Percentiles rank a stretch among this genome's conserved stretches.
Conservation (phyloP, 2,113 vertebrate genomes). For the Ammospiza caudacuta region DNA sequence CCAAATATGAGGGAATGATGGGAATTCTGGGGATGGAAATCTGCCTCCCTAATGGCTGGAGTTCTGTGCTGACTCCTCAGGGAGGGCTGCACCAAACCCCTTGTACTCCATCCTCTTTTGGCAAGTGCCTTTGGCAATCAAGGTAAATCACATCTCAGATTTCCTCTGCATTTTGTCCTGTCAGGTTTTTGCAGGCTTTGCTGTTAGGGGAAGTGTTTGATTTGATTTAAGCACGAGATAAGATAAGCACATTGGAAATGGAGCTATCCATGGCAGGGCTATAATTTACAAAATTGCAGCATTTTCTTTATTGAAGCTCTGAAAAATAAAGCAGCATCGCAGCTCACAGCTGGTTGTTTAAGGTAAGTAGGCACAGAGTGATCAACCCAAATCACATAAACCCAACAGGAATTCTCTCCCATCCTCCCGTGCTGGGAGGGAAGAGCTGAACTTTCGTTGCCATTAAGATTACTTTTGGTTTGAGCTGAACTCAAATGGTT, state of each 20-base stretch:
- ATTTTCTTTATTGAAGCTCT: background rate
- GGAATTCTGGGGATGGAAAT: background rate
- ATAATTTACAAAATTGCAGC: background rate
- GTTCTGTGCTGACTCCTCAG: background rate
- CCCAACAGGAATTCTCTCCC: background rate
- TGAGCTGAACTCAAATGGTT: background rate
- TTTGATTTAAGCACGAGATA: background rate
- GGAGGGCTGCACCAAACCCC: background rate
- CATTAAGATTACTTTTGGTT: background rate
- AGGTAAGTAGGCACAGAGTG: background rate
- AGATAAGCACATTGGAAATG: background rate
- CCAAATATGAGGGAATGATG: background rate
- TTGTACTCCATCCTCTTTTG: rapidly evolving
- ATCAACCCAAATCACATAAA: background rate
- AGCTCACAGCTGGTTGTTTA: background rate
- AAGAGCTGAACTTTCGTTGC: background rate
- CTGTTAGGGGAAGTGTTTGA: background rate
- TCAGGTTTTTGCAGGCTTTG: background rate
- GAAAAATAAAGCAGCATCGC: background rate
- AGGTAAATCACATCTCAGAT: background rate
- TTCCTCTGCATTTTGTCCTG: background rate
- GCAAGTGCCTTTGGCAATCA: background rate
- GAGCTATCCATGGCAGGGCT: background rate
- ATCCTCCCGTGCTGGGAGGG: background rate
- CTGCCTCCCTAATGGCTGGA: background rate